Percentiles rank a stretch among this genome's conserved stretches.
These are phyloP conservation scores for Drosophila lowei DNA, from an alignment of 1,140 invertebrate species.

Conservation along the genomic window DNA sequence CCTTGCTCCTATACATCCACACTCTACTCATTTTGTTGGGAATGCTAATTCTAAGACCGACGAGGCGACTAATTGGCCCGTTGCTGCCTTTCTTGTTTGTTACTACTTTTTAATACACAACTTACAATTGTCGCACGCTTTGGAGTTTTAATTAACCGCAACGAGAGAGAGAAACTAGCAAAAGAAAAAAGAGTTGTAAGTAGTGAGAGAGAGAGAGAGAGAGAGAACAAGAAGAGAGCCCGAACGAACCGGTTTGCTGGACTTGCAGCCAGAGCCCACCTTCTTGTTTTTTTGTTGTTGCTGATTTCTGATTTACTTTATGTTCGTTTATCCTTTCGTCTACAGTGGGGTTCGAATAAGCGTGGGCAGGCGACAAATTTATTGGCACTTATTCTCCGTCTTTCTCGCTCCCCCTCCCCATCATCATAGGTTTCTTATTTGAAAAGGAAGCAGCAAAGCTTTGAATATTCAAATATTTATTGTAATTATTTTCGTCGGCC, in stretches of 20 bases:
- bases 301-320: constrained; percentile 32
- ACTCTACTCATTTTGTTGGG: constrained; percentile 9
- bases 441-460: constrained; percentile 29
- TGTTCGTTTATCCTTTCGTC: constrained; percentile 47
- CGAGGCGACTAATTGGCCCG: constrained; percentile 63
- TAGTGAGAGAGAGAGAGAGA: constrained; percentile 28
- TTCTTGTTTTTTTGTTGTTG: constrained; percentile 28
- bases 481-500: constrained; percentile 51
- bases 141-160: constrained; percentile 50
- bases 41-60: constrained; percentile 46
- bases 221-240: constrained; percentile 6
- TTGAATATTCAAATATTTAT: constrained; percentile 55
- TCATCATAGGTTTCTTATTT: constrained; percentile 5
- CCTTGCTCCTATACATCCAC: neutral
- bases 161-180: constrained; percentile 9
- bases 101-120: constrained; percentile 58
- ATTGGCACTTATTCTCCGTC: constrained; percentile 40
- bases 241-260: constrained; percentile 47
- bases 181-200: constrained; percentile 13
- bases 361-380: constrained; percentile 59
- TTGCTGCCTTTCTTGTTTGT: constrained; percentile 42
- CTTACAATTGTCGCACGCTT: constrained; percentile 49
- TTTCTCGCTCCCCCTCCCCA: neutral
- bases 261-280: constrained; percentile 30
- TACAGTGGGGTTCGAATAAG: constrained; percentile 7